Evolutionary conservation across 2,888 invertebrate genomes (phyloP).

Genomic region (Trisateles emortualis): DNA sequence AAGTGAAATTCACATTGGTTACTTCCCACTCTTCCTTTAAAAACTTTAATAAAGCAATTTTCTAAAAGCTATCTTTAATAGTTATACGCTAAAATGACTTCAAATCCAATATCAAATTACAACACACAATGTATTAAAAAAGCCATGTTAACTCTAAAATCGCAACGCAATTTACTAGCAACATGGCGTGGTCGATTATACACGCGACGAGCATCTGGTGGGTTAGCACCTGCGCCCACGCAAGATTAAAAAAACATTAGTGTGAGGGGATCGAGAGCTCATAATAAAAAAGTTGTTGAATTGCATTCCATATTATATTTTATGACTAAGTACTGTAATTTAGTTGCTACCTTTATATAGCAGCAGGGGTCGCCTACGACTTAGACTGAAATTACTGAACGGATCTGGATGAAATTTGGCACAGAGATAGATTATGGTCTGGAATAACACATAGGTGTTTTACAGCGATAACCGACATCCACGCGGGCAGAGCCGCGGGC

Average conservation of each 20-base stretch:
- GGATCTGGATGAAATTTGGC: too few relatives aligned
- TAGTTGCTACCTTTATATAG: too few relatives aligned
- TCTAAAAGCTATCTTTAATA: neutral
- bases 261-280: constrained; percentile 19
- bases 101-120: constrained; percentile 14
- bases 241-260: constrained; percentile 49
- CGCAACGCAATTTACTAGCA: constrained; percentile 47
- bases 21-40: too few relatives aligned
- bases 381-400: too few relatives aligned
- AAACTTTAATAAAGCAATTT: neutral
- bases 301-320: constrained; percentile 9
- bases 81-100: neutral
- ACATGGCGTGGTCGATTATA: constrained; percentile 49
- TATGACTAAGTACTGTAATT: neutral
- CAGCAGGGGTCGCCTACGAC: too few relatives aligned
- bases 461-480: too few relatives aligned
- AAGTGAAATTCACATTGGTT: too few relatives aligned
- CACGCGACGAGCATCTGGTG: constrained; percentile 52
- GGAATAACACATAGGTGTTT: too few relatives aligned
- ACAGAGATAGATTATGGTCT: too few relatives aligned
- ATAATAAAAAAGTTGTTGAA: constrained; percentile 12
- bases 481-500: too few relatives aligned
- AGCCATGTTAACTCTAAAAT: constrained; percentile 45
- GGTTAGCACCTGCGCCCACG: constrained; percentile 49
- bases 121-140: constrained; percentile 27